phyloP scores from a whole-genome alignment of 2,888 invertebrate genomes.

The Andrena dorsata region DNA sequence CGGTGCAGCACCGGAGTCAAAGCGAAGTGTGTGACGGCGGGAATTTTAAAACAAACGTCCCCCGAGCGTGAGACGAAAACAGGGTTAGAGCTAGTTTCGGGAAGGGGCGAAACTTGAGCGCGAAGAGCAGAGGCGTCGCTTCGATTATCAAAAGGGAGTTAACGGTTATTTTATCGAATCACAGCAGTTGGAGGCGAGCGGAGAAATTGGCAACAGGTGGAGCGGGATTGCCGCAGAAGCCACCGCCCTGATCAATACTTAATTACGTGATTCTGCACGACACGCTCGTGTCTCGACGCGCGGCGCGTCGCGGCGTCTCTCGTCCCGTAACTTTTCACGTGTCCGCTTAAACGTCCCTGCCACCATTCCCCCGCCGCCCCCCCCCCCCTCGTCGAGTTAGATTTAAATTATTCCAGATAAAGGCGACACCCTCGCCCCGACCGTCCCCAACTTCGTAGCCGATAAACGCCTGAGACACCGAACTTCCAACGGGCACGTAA shows the following conservation, averaged over 20 bases:
- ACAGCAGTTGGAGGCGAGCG: constrained; percentile 60
- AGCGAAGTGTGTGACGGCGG: too few species aligned
- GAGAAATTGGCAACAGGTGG: constrained; percentile 79
- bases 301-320: constrained; percentile 37
- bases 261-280: constrained; percentile 75
- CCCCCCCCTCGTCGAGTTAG: constrained; percentile 25
- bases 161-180: constrained; percentile 75
- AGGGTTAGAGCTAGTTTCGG: constrained; percentile 1
- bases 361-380: constrained; percentile 4
- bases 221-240: constrained; percentile 72
- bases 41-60: too few species aligned
- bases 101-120: neutral
- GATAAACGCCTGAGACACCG: constrained; percentile 24
- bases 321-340: constrained; percentile 47
- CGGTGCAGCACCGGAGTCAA: too few species aligned
- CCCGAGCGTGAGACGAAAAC: neutral
- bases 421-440: constrained; percentile 1
- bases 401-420: constrained; percentile 40
- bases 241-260: constrained; percentile 82
- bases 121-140: neutral
- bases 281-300: constrained; percentile 29
- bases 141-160: constrained; percentile 52
- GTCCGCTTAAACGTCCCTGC: constrained; percentile 38
- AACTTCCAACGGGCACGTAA: constrained; percentile 17
- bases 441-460: constrained; percentile 5